Conservation (phyloP, 2,888 invertebrate species). For the Eupithecia insigniata region DNA sequence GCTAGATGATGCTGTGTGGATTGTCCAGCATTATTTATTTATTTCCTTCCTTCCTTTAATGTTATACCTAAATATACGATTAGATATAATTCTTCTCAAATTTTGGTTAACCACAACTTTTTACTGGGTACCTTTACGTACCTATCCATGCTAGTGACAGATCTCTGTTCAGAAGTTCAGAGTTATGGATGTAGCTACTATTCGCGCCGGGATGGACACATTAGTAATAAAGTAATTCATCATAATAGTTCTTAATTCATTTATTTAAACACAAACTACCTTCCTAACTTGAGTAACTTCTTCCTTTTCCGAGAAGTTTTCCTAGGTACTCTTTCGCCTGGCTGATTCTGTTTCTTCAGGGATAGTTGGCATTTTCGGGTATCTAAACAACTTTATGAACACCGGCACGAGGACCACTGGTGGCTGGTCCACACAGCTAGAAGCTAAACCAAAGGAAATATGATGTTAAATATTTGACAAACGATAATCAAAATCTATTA, state of each 20-base stretch:
- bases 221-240: not conserved
- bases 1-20: too few relatives aligned
- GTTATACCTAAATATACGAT: too few relatives aligned
- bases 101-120: not conserved
- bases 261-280: not conserved
- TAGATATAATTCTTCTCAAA: too few relatives aligned
- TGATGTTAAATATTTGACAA: too few relatives aligned
- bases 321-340: not conserved
- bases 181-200: not conserved
- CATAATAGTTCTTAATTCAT: not conserved
- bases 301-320: not conserved
- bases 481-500: not conserved
- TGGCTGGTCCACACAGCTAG: constrained; percentile 48
- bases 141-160: not conserved
- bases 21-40: too few relatives aligned
- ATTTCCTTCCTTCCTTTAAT: too few relatives aligned
- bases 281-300: not conserved
- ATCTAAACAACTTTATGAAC: constrained; percentile 67
- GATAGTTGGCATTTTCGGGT: constrained; percentile 51
- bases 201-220: not conserved
- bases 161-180: not conserved
- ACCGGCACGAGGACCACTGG: constrained; percentile 70
- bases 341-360: not conserved
- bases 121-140: not conserved
- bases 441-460: constrained; percentile 13